These are phyloP conservation scores for Malurus leucopterus DNA, from an alignment of 2,797 vertebrate genomes.

Conservation along the genomic window DNA sequence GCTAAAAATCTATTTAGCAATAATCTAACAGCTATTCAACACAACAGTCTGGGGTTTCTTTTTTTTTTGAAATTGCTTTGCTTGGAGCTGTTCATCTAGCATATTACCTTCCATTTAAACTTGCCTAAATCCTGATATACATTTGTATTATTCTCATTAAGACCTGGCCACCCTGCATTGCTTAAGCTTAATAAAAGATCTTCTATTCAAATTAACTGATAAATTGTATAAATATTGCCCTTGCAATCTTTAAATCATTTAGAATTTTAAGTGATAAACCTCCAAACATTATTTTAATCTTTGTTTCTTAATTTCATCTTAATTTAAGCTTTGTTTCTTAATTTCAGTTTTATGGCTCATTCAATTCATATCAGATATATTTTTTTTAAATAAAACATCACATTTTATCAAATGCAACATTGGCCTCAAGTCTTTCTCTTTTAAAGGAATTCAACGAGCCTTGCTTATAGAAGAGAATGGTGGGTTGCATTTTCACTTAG, in stretches of 20 bases:
- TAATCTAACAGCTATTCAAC: slow-evolving; percentile 31
- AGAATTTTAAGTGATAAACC: not conserved
- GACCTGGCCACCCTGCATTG: not conserved
- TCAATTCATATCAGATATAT: not conserved
- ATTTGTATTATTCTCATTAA: slow-evolving; percentile 42
- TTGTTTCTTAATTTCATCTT: not conserved
- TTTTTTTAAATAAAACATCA: not conserved
- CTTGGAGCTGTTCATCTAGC: slow-evolving; percentile 31
- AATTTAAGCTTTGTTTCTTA: not conserved
- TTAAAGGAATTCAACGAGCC: slow-evolving; percentile 27
- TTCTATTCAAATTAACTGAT: slow-evolving; percentile 2
- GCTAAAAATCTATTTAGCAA: slow-evolving; percentile 22
- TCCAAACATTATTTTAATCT: not conserved
- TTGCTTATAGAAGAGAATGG: not conserved
- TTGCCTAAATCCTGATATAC: slow-evolving; percentile 17
- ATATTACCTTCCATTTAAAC: slow-evolving; percentile 32
- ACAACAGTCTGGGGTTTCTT: not conserved
- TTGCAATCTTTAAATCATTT: not conserved
- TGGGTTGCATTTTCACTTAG: not conserved
- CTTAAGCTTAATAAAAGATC: slow-evolving; percentile 20
- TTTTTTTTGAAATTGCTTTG: slow-evolving; percentile 30
- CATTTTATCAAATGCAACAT: not conserved
- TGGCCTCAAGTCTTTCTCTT: not conserved
- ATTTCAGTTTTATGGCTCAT: not conserved
- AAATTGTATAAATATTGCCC: slow-evolving; percentile 8